Evolutionary conservation across 2,888 invertebrate species (phyloP).

Genomic region (Sphinx pinastri): DNA sequence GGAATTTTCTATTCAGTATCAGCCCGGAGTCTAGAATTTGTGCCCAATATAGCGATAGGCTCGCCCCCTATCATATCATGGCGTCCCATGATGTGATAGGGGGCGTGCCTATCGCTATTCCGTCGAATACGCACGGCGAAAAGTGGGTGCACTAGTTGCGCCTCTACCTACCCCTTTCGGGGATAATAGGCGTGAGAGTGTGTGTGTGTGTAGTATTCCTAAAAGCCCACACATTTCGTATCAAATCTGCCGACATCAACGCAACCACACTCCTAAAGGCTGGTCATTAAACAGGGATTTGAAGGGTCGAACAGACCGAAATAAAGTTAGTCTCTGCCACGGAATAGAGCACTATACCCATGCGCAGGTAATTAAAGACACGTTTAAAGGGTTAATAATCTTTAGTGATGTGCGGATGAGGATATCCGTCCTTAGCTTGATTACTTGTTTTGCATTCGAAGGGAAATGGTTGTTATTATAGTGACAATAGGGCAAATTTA

Average conservation of each 20-base stretch:
- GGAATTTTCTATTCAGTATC: too few relatives aligned
- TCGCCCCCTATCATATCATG: too few relatives aligned
- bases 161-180: too few relatives aligned
- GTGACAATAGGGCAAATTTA: not conserved
- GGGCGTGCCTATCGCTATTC: too few relatives aligned
- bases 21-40: too few relatives aligned
- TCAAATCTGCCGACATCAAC: constrained; percentile 37
- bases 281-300: constrained; percentile 82
- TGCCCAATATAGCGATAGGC: too few relatives aligned
- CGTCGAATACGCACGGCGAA: too few relatives aligned
- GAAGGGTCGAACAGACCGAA: constrained; percentile 77
- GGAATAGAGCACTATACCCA: constrained; percentile 51
- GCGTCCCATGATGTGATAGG: too few relatives aligned
- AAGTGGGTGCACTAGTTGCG: too few relatives aligned
- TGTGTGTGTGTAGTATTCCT: too few relatives aligned
- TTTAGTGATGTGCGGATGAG: constrained; percentile 37
- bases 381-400: constrained; percentile 60
- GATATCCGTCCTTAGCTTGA: constrained; percentile 20
- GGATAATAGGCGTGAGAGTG: too few relatives aligned
- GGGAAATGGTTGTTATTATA: not conserved
- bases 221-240: not conserved
- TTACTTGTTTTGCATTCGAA: constrained; percentile 14
- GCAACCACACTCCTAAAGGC: constrained; percentile 47
- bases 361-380: constrained; percentile 70
- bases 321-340: constrained; percentile 71